Evolutionary conservation across 37 sponge, comb jelly and placozoan species (phyloP).

Genomic region (Theonella swinhoei): DNA sequence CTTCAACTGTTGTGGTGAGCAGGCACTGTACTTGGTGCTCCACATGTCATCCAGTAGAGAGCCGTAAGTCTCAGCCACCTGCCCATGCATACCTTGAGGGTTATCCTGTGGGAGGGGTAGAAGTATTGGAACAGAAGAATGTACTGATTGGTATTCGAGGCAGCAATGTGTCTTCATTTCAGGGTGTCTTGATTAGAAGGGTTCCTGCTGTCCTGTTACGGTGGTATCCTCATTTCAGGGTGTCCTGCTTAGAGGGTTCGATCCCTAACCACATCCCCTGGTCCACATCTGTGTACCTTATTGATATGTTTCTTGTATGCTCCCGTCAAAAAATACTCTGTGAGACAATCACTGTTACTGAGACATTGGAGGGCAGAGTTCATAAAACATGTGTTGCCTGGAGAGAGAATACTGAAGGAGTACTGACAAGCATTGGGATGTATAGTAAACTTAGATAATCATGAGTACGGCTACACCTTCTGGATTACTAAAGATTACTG

Average conservation of each 20-base stretch:
- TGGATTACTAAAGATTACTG: not conserved
- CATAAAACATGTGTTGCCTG: constrained; percentile 89
- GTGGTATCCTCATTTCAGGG: too few species aligned
- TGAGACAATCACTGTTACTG: constrained; percentile 85
- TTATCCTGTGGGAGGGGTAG: constrained; percentile 31
- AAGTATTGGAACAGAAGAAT: too few species aligned
- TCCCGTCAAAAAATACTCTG: constrained; percentile 80
- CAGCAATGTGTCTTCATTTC: too few species aligned
- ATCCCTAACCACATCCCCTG: too few species aligned
- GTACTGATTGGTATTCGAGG: too few species aligned
- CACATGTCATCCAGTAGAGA: constrained; percentile 88
- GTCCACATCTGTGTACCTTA: too few species aligned
- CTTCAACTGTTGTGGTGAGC: constrained; percentile 89
- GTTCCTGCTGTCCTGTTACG: too few species aligned
- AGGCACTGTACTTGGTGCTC: constrained; percentile 72
- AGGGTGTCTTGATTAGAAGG: too few species aligned
- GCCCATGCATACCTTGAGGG: constrained; percentile 87
- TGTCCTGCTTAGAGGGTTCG: too few species aligned
- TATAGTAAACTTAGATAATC: too few species aligned
- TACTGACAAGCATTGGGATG: not conserved
- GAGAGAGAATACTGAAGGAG: not conserved
- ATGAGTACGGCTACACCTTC: too few species aligned
- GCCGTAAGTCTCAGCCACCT: constrained; percentile 88
- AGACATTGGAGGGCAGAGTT: constrained; percentile 94
- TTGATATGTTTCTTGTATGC: constrained; percentile 83